Evolutionary conservation across 2,888 invertebrate genomes (phyloP).

Genomic region (Stenurella melanura): DNA sequence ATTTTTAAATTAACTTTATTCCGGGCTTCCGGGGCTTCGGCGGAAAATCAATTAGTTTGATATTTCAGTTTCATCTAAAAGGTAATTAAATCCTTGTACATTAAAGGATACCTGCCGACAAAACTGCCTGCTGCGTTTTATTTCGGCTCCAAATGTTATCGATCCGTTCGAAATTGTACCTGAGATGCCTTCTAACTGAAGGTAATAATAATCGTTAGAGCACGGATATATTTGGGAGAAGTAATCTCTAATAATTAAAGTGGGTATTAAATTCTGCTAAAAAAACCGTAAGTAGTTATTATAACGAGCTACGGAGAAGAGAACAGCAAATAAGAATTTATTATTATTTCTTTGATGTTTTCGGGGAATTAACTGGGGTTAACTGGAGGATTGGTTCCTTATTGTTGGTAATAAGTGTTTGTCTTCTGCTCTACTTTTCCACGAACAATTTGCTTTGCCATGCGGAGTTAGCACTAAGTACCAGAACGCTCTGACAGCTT

Average conservation of each 20-base stretch:
- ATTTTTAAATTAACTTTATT: neutral
- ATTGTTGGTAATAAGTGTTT: neutral
- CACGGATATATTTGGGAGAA: constrained; percentile 48
- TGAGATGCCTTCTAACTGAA: constrained; percentile 44
- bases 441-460: neutral
- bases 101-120: neutral
- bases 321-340: constrained; percentile 36
- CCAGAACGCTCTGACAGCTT: no score
- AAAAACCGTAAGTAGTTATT: constrained; percentile 50
- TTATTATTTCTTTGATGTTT: constrained; percentile 31
- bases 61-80: constrained; percentile 9
- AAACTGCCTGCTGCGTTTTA: constrained; percentile 1
- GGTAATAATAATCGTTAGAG: constrained; percentile 51
- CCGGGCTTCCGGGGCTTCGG: neutral
- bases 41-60: constrained; percentile 3
- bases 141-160: constrained; percentile 31
- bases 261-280: constrained; percentile 46
- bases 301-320: constrained; percentile 47
- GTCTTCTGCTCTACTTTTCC: neutral
- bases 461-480: neutral
- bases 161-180: constrained; percentile 46
- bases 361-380: constrained; percentile 1
- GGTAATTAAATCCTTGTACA: neutral
- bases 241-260: constrained; percentile 55
- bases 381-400: constrained; percentile 1